Evolutionary conservation across 1,140 invertebrate genomes (phyloP).

Genomic region (Luehdorfia chinensis): DNA sequence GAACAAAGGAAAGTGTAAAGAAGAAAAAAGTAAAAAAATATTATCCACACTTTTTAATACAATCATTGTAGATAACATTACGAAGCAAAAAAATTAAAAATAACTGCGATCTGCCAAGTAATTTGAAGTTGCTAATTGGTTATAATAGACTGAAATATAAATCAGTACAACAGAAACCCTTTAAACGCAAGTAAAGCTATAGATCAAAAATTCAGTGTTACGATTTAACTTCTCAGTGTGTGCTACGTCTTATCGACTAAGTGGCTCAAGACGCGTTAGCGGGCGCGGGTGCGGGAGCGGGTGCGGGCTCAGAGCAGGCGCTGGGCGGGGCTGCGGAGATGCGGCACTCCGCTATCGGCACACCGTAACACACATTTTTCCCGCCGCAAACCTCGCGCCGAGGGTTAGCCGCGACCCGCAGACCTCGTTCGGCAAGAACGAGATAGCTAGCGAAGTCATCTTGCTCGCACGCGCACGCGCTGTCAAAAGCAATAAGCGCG

Average conservation of each 20-base stretch:
- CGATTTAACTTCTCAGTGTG: conserved; percentile 40
- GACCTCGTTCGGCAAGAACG: conserved; percentile 59
- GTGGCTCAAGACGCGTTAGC: conserved; percentile 75
- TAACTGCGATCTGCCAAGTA: too few relatives aligned
- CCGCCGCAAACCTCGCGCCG: conserved; percentile 73
- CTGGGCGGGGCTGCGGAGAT: conserved; percentile 54
- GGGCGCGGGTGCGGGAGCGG: conserved; percentile 41
- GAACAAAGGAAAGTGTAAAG: too few relatives aligned
- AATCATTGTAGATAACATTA: too few relatives aligned
- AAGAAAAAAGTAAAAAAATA: too few relatives aligned
- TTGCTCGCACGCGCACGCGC: conserved; percentile 47
- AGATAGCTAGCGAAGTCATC: conserved; percentile 30
- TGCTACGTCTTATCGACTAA: conserved; percentile 67
- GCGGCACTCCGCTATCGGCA: conserved; percentile 71
- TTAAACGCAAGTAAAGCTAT: too few relatives aligned
- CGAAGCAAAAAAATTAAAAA: too few relatives aligned
- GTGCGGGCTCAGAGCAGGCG: conserved; percentile 33
- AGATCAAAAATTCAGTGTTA: background rate
- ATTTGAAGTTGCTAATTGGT: too few relatives aligned
- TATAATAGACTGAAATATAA: too few relatives aligned
- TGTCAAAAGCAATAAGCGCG: conserved; percentile 34
- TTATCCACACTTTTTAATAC: too few relatives aligned
- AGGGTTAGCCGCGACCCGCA: conserved; percentile 74
- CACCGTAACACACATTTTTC: conserved; percentile 75
- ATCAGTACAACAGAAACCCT: too few relatives aligned